Evolutionary conservation across 2,888 invertebrate genomes (phyloP).

Genomic region (Nomada hirtipes): DNA sequence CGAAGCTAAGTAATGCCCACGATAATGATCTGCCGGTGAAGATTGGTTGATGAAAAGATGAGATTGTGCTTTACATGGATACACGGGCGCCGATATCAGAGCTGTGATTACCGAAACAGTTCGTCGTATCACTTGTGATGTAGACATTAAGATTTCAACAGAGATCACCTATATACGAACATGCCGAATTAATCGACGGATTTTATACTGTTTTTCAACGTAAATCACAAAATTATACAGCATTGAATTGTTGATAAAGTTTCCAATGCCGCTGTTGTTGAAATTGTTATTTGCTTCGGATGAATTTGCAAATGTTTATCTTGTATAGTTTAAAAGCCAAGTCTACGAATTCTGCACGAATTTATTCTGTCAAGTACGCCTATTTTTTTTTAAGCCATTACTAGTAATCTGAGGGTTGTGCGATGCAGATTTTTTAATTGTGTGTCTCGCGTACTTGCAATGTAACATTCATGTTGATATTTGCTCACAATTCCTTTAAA

Average conservation of each 20-base stretch:
- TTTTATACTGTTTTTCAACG: slow-evolving; percentile 9
- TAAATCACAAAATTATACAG: slow-evolving; percentile 22
- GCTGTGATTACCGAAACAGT: slow-evolving; percentile 42
- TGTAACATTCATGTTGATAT: slow-evolving; percentile 15
- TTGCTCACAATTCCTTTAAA: slow-evolving; percentile 25
- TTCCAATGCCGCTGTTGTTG: slow-evolving; percentile 38
- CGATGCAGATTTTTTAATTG: slow-evolving; percentile 20
- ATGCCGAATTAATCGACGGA: slow-evolving; percentile 17
- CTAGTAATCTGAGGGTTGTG: slow-evolving; percentile 28
- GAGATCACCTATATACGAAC: slow-evolving; percentile 4
- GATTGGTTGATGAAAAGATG: background rate
- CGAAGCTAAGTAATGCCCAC: slow-evolving; percentile 32
- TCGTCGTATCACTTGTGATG: slow-evolving; percentile 33
- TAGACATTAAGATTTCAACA: slow-evolving; percentile 36
- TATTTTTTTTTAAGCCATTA: slow-evolving; percentile 39
- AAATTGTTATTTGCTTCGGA: slow-evolving; percentile 34
- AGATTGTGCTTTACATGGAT: slow-evolving; percentile 14
- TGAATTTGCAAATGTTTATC: slow-evolving; percentile 21
- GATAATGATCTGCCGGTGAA: slow-evolving; percentile 23
- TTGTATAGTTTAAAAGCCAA: slow-evolving; percentile 9
- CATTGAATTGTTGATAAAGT: slow-evolving; percentile 29
- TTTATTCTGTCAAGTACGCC: slow-evolving; percentile 20
- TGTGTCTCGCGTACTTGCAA: slow-evolving; percentile 15
- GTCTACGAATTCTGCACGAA: slow-evolving; percentile 15
- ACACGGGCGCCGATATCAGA: slow-evolving; percentile 21